Percentiles rank a stretch among this genome's conserved stretches.
phyloP scores from a whole-genome alignment of 2,797 vertebrate genomes.

The Enteromius treurensis region DNA sequence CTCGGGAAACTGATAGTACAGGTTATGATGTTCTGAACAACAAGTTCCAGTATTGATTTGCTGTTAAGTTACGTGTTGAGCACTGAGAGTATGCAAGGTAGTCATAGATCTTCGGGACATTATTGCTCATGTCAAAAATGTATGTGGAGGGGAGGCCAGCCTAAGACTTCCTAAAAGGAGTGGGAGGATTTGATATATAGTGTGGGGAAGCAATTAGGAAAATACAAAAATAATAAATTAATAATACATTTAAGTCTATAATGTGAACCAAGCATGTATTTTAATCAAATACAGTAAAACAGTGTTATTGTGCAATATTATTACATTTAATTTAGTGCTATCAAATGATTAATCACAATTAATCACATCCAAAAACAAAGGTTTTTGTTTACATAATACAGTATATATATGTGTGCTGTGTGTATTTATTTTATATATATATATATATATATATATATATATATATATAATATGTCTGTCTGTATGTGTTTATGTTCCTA shows the following conservation, averaged over 20 bases:
- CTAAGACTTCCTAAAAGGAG: constrained; percentile 48
- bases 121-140: constrained; percentile 51
- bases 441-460: too few relatives aligned
- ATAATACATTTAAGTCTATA: neutral
- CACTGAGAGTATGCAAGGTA: constrained; percentile 34
- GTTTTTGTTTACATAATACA: too few relatives aligned
- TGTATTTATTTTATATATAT: too few relatives aligned
- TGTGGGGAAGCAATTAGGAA: constrained; percentile 22
- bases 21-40: constrained; percentile 39
- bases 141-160: constrained; percentile 24
- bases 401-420: too few relatives aligned
- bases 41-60: constrained; percentile 55
- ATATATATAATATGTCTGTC: too few relatives aligned
- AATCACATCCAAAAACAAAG: too few relatives aligned
- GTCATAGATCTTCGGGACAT: constrained; percentile 53
- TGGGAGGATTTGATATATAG: constrained; percentile 44
- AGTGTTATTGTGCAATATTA: neutral
- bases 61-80: constrained; percentile 53
- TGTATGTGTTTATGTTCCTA: too few relatives aligned
- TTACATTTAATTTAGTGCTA: neutral
- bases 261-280: neutral
- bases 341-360: neutral
- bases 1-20: constrained; percentile 32
- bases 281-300: neutral
- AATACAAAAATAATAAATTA: neutral